These are phyloP conservation scores for Columba livia DNA, from an alignment of 2,113 vertebrate genomes.

Conservation along the genomic window DNA sequence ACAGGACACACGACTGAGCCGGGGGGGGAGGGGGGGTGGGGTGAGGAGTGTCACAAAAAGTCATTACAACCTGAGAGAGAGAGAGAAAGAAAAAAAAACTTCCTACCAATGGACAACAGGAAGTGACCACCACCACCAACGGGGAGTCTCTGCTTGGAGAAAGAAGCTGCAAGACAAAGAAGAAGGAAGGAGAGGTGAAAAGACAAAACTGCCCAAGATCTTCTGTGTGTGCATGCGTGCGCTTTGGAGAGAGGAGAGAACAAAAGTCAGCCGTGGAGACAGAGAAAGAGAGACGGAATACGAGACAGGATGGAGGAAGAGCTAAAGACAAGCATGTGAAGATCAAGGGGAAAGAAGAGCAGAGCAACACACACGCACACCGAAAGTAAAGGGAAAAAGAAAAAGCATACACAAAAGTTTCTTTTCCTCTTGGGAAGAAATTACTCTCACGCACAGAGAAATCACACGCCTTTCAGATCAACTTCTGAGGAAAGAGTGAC, in stretches of 20 bases:
- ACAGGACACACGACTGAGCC: not conserved
- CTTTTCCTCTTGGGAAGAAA: slow-evolving; percentile 10
- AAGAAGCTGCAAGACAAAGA: slow-evolving; percentile 70
- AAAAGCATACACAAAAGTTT: slow-evolving; percentile 42
- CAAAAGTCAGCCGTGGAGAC: slow-evolving; percentile 53
- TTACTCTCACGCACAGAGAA: not conserved
- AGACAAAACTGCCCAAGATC: slow-evolving; percentile 55
- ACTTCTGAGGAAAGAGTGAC: slow-evolving; percentile 7
- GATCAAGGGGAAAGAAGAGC: not conserved
- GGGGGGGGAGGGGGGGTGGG: not conserved
- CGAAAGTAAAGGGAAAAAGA: not conserved
- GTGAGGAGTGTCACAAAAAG: slow-evolving; percentile 40
- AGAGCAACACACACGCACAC: not conserved
- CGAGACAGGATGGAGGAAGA: slow-evolving; percentile 22
- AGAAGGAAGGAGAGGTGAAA: slow-evolving; percentile 60
- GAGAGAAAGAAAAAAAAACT: slow-evolving; percentile 43
- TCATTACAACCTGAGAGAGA: slow-evolving; percentile 52
- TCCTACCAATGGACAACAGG: slow-evolving; percentile 70
- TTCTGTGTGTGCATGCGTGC: not conserved
- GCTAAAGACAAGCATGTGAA: slow-evolving; percentile 15
- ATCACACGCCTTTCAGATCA: slow-evolving; percentile 12
- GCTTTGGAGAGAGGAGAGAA: slow-evolving; percentile 56
- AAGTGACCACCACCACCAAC: slow-evolving; percentile 63
- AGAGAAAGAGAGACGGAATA: not conserved
- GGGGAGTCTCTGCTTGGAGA: slow-evolving; percentile 55